These are phyloP conservation scores for Origma solitaria DNA, from an alignment of 2,113 vertebrate genomes.

Conservation along the genomic window DNA sequence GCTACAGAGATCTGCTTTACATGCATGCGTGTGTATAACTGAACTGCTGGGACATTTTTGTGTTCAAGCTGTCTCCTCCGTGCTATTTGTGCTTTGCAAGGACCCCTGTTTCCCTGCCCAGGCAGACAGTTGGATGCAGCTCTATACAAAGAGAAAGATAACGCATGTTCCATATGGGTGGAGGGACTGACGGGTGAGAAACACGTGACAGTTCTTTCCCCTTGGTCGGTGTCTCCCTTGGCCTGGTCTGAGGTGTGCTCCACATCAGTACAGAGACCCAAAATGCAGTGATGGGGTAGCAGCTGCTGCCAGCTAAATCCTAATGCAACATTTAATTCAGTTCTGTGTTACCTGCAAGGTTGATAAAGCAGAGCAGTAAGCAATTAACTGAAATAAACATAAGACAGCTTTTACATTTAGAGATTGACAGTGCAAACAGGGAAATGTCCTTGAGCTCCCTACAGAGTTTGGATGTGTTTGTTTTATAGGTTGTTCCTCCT, in stretches of 20 bases:
- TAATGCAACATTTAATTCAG: neutral
- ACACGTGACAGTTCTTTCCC: fast-evolving
- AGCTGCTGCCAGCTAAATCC: neutral
- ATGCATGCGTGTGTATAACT: neutral
- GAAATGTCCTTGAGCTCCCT: neutral
- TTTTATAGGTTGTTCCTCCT: neutral
- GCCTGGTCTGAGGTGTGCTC: neutral
- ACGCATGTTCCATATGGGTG: fast-evolving
- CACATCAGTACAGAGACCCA: neutral
- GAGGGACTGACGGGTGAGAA: neutral
- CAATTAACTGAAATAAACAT: neutral
- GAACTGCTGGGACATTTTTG: neutral
- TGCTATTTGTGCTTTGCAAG: neutral
- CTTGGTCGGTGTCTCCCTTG: neutral
- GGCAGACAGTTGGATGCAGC: neutral
- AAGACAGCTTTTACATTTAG: neutral
- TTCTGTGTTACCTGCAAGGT: neutral
- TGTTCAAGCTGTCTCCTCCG: neutral
- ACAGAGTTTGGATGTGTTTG: neutral
- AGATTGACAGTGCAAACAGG: neutral
- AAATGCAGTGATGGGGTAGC: neutral
- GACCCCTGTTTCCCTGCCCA: neutral
- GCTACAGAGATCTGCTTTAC: neutral
- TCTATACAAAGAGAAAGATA: neutral
- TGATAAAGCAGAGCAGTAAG: neutral